These are phyloP conservation scores for Choreutis nemorana DNA, from an alignment of 2,888 invertebrate species.

Conservation along the genomic window DNA sequence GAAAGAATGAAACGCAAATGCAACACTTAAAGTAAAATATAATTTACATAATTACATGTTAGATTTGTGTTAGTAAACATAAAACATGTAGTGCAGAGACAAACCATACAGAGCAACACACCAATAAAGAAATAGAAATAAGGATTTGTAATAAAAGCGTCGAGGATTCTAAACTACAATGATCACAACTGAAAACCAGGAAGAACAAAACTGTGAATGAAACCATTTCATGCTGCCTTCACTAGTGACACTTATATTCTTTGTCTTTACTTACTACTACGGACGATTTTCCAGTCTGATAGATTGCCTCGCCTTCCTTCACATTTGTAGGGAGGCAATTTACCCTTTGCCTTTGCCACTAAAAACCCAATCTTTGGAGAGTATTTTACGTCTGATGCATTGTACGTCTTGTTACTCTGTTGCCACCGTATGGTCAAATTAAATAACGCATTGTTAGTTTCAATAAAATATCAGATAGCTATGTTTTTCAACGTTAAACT, in stretches of 20 bases:
- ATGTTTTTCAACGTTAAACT: conserved; percentile 39
- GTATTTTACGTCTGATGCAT: conserved; percentile 36
- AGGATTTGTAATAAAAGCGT: too few species aligned
- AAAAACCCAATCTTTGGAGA: conserved; percentile 57
- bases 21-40: conserved; percentile 14
- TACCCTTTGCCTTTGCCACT: conserved; percentile 27
- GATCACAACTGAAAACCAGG: conserved; percentile 26
- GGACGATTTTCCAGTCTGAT: conserved; percentile 23
- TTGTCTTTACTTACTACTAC: conserved; percentile 40
- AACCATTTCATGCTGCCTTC: conserved; percentile 54
- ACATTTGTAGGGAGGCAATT: conserved; percentile 33
- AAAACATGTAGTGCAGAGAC: conserved; percentile 29
- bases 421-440: conserved; percentile 46
- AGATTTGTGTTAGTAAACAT: too few species aligned
- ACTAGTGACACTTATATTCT: conserved; percentile 40
- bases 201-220: conserved; percentile 25
- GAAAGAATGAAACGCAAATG: conserved; percentile 11
- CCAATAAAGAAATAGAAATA: conserved; percentile 30
- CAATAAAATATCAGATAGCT: conserved; percentile 17
- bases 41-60: too few species aligned
- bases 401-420: conserved; percentile 49
- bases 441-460: conserved; percentile 48
- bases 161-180: conserved; percentile 33
- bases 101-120: conserved; percentile 49
- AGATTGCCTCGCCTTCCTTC: conserved; percentile 28